Evolutionary conservation across 2,113 vertebrate genomes (phyloP), one percentile per base, ranked within the genome.

Genomic region (Cardinalis cardinalis): DNA sequence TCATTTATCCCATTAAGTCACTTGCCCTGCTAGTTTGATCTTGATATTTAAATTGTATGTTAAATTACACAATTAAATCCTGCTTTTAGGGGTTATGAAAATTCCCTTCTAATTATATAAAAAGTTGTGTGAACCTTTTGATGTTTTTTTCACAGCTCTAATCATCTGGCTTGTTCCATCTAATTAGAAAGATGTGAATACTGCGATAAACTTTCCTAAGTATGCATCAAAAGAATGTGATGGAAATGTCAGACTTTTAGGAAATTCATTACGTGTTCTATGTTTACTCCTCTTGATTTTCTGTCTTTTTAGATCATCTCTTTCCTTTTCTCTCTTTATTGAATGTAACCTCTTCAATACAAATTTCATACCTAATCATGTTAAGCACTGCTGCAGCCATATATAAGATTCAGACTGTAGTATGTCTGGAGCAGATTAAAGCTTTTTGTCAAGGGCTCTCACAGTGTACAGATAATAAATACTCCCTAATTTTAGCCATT

Each of bases 21-120:
- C 95, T 98, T 96, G 95, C 96, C 97, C 95, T 98, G 87, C 97
- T 97, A 93, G 97, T 97, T 97, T 97, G 94, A 97, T 95, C 97
- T 97, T 96, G 79, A 97, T 98, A 97, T 98, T 98, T 98, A 98
- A 98, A 98, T 98, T 96, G 96, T 98, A 98, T 96, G 89, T 97
- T 97, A 95, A 95, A 97, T 98, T 94, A 96, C 95, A 96, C 86
- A 97, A 95, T 98, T 97, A 97, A 96, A 97, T 96, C 96, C 84
- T 78, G 60, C 87, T 97, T 97, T 97, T 97, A 96, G 97, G 97
- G 96, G 93, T 95, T 95, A 95, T 97, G 97, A 97, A 96, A 96
- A 95, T 86, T 95, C 92, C 83, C 92, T 92, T 94, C 80, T 95
- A 97, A 94, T 97, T 97, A 94, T 77, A 97, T 95, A 94, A 93